Evolutionary conservation across 2,113 vertebrate species (phyloP).

Genomic region (Haplochromis burtoni): DNA sequence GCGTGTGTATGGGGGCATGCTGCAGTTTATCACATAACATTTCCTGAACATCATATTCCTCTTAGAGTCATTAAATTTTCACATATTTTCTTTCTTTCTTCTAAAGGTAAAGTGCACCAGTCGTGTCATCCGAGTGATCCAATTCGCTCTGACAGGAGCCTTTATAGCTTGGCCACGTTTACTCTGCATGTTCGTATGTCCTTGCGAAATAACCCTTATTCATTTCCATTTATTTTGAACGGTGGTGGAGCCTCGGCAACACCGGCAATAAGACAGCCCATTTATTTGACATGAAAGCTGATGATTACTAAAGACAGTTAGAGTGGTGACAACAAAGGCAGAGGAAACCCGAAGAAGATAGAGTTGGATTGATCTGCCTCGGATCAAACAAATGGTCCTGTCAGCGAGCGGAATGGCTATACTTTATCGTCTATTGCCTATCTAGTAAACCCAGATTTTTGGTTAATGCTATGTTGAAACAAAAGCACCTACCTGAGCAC

Average conservation of each 20-base stretch:
- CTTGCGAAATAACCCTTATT: constrained; percentile 32
- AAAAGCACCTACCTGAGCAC: background rate
- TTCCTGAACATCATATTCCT: constrained; percentile 55
- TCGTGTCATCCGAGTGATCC: constrained; percentile 55
- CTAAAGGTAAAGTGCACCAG: constrained; percentile 37
- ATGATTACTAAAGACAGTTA: constrained; percentile 60
- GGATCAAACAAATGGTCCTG: constrained; percentile 45
- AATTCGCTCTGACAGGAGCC: constrained; percentile 42
- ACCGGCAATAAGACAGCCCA: constrained; percentile 35
- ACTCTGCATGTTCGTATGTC: constrained; percentile 26
- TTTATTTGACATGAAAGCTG: constrained; percentile 60
- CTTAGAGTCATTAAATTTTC: constrained; percentile 58
- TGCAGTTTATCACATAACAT: constrained; percentile 18
- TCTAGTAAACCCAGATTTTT: constrained; percentile 6
- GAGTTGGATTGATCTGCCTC: constrained; percentile 53
- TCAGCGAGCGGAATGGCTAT: constrained; percentile 21
- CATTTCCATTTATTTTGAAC: constrained; percentile 47
- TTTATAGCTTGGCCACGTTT: constrained; percentile 30
- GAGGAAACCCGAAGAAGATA: constrained; percentile 48
- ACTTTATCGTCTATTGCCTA: constrained; percentile 14
- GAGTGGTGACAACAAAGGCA: constrained; percentile 45
- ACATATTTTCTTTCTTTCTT: constrained; percentile 34
- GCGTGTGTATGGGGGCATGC: background rate
- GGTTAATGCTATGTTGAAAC: background rate
- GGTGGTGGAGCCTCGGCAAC: background rate